Evolutionary conservation across 2,797 vertebrate genomes (phyloP), one percentile per base, ranked within the genome.

Genomic region (Sebastes iracundus): DNA sequence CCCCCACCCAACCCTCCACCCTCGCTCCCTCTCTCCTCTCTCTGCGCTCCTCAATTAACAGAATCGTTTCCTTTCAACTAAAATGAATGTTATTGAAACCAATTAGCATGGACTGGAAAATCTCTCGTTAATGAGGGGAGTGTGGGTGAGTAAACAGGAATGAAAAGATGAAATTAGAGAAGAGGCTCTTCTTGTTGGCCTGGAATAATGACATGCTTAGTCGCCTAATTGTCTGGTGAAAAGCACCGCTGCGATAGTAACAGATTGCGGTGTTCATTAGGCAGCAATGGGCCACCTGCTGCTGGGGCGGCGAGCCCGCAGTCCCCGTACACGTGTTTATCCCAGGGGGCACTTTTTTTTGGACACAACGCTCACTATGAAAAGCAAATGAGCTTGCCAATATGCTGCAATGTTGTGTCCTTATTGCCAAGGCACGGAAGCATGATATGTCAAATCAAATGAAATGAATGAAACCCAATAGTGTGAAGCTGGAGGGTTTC

Each of bases 41-140:
- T 92, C 96, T 96, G 96, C 95, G 96, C 96, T 98, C 96, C 97
- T 97, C 98, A 99, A 98, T 99, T 98, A 99, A 98, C 97, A 94
- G 97, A 97, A 99, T 98, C 97, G 88, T 95, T 98, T 97, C 97
- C 98, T 99, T 99, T 99, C 97, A 99, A 98, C 97, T 95, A 97
- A 98, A 99, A 99, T 98, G 97, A 98, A 99, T 98, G 98, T 99
- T 99, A 99, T 99, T 99, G 98, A 99, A 99, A 99, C 97, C 98
- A 99, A 99, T 99, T 99, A 99, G 97, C 97, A 98, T 96, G 95
- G 97, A 97, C 97, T 98, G 98, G 98, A 97, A 98, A 98, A 99
- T 97, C 97, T 99, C 97, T 97, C 97, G 93, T 98, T 99, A 99
- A 99, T 96, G 98, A 99, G 98, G 97, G 98, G 97, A 98, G 97